Evolutionary conservation across 2,113 vertebrate species (phyloP).

Genomic region (Bambusicola thoracicus): DNA sequence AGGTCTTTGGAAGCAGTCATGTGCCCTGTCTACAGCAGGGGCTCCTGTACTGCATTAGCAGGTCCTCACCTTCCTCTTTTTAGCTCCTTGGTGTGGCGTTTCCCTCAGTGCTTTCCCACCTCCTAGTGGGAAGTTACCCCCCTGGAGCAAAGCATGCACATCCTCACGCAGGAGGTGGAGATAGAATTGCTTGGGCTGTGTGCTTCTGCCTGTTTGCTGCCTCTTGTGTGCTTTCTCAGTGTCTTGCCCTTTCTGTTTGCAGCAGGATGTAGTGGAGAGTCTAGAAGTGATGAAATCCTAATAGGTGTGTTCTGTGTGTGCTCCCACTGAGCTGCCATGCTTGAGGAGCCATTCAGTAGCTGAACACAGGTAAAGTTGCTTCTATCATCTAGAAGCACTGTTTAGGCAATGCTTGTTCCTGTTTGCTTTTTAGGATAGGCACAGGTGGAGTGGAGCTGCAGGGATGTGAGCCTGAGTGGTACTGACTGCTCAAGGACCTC

Average conservation of each 20-base stretch:
- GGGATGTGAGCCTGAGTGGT: neutral
- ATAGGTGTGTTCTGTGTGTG: neutral
- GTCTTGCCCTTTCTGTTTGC: neutral
- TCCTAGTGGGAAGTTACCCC: neutral
- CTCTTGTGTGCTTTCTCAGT: neutral
- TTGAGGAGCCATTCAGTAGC: neutral
- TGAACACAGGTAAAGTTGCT: neutral
- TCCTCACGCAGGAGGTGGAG: neutral
- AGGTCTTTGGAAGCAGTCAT: neutral
- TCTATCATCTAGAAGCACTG: neutral
- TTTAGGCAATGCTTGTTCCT: neutral
- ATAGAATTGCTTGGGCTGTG: neutral
- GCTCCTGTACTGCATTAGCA: neutral
- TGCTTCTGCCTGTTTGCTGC: neutral
- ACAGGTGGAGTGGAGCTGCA: neutral
- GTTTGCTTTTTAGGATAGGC: neutral
- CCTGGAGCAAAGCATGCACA: neutral
- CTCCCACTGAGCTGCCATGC: neutral
- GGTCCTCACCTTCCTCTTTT: neutral
- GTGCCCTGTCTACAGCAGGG: neutral
- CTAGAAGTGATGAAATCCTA: neutral
- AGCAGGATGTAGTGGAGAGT: neutral
- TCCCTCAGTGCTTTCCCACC: neutral
- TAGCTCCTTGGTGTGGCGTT: neutral
- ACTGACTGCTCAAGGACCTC: neutral